These are phyloP conservation scores for Phorcus lineatus DNA, from an alignment of 2,888 invertebrate genomes.

Conservation along the genomic window DNA sequence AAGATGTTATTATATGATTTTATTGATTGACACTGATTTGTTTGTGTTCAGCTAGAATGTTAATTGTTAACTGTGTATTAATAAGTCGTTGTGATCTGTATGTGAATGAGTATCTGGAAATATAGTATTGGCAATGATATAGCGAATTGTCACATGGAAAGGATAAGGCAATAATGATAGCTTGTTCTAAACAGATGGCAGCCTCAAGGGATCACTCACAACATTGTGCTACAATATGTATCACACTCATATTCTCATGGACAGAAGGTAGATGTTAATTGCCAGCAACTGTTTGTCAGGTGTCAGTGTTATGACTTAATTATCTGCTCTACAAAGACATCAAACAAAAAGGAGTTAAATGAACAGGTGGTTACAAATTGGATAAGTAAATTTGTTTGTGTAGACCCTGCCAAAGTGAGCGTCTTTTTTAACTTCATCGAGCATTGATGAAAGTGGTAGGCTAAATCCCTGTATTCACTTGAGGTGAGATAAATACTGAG, in stretches of 20 bases:
- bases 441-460: conserved; percentile 1
- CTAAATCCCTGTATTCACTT: neutral
- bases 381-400: conserved; percentile 6
- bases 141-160: no score
- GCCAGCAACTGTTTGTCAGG: neutral
- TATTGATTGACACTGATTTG: no score
- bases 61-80: no score
- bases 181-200: neutral
- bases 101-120: no score
- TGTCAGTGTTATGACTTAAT: neutral
- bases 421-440: neutral
- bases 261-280: neutral
- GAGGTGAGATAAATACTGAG: conserved; percentile 14
- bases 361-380: neutral
- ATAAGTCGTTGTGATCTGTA: no score
- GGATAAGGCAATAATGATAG: no score
- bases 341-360: neutral
- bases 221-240: neutral
- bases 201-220: neutral
- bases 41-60: no score
- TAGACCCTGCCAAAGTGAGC: neutral
- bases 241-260: neutral
- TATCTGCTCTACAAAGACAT: neutral
- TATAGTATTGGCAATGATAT: no score
- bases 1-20: no score